Evolutionary conservation across 1,140 invertebrate genomes (phyloP), one percentile per base, ranked within the genome.

Genomic region (Chironomus tepperi): DNA sequence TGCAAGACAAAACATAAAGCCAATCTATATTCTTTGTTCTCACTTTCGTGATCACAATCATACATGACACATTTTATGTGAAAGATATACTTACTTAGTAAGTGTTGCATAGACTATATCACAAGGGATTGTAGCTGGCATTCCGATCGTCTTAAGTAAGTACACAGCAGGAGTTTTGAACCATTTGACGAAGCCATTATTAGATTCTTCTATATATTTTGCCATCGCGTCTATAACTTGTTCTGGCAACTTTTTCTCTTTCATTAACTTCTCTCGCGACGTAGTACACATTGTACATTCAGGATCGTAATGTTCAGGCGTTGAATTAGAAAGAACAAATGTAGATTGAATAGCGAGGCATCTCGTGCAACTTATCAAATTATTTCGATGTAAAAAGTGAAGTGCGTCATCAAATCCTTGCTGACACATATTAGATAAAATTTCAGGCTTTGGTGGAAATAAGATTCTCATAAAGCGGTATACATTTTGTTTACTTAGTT

Each of bases 361-460:
- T 64, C 90, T 85, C 0, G 90, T 92, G 79, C 94, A 96, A 76
- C 89, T 93, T 74, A 96, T 94, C 73, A 96, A 83, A 83, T 95
- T 96, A 81, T 97, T 97, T 75, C 91, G 88, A 77, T 97, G 94
- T 73, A 99, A 84, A 84, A 97, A 99, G 74, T 91, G 87, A 0
- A 98, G 85, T 0, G 96, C 94, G 83, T 99, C 97, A 78, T 98
- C 95, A 81, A 98, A 99, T 18, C 96, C 97, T 85, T 98, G 96
- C 79, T 97, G 93, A 81, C 97, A 98, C 89, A 99, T 97, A 78
- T 94, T 93, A 75, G 94, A 95, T 18, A 95, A 83, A 75, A 94
- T 90, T 84, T 98, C 96, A 3, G 95, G 93, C 79, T 92, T 92
- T 1, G 97, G 96, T 21, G 98, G 97, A 82, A 98, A 98, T 7